Percentiles rank a stretch among this genome's conserved stretches.
phyloP scores from a whole-genome alignment of 1,140 invertebrate genomes.

The Gerris buenoi region DNA sequence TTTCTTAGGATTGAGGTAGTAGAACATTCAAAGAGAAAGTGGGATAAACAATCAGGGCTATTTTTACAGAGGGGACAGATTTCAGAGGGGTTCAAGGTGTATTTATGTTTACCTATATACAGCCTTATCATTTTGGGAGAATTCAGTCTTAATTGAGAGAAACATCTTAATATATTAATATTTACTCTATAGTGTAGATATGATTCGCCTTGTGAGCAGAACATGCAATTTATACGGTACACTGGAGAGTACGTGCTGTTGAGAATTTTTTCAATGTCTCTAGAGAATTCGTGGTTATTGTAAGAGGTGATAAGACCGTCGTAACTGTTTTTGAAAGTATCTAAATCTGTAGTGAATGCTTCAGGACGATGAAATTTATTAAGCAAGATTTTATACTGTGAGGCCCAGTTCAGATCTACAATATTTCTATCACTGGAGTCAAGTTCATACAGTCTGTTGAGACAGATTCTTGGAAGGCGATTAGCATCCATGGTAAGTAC shows the following conservation, averaged over 20 bases:
- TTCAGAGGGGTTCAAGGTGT: background rate
- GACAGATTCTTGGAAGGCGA: background rate
- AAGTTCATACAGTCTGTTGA: background rate
- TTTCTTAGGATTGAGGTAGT: background rate
- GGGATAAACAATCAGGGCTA: background rate
- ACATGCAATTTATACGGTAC: background rate
- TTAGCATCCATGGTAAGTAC: background rate
- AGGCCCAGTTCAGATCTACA: background rate
- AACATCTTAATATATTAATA: background rate
- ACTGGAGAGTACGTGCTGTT: background rate
- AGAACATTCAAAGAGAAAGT: background rate
- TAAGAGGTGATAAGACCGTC: background rate
- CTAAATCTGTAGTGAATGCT: background rate
- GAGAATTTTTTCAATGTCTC: background rate
- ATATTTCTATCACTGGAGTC: background rate
- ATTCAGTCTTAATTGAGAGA: background rate
- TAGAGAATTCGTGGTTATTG: background rate
- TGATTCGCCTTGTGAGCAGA: background rate
- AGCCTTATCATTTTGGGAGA: background rate
- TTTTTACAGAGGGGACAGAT: background rate
- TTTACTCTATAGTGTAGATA: background rate
- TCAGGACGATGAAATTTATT: background rate
- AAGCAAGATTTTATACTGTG: background rate
- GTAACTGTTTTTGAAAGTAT: background rate
- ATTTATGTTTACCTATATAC: background rate